phyloP scores from a whole-genome alignment of 2,888 invertebrate species.

The Caenorhabditis japonica region DNA sequence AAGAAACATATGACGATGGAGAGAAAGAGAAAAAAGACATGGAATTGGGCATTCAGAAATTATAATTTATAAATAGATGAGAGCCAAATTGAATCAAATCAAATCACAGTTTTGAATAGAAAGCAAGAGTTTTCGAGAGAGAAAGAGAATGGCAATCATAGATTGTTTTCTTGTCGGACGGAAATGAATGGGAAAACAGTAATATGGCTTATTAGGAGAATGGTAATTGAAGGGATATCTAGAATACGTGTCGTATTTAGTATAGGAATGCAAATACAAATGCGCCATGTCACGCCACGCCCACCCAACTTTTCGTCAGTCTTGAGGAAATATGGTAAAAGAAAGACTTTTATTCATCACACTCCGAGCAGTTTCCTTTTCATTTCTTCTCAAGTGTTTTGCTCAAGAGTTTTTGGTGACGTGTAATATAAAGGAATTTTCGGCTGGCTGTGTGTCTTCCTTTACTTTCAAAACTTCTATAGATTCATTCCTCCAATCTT shows the following conservation, averaged over 20 bases:
- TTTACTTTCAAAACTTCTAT: too few relatives aligned
- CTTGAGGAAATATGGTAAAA: too few relatives aligned
- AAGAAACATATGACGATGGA: slow-evolving; percentile 1
- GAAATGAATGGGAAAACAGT: too few relatives aligned
- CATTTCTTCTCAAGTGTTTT: slow-evolving; percentile 35
- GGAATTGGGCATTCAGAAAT: slow-evolving; percentile 9
- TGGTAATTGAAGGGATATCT: too few relatives aligned
- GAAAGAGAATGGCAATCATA: background rate
- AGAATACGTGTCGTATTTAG: background rate
- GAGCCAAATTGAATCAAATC: slow-evolving; percentile 9
- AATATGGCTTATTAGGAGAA: too few relatives aligned
- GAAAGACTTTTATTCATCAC: too few relatives aligned
- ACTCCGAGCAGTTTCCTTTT: too few relatives aligned
- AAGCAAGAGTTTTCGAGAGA: slow-evolving; percentile 6
- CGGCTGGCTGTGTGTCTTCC: background rate
- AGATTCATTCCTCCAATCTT: too few relatives aligned
- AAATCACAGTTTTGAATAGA: slow-evolving; percentile 6
- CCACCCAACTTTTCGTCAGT: too few relatives aligned
- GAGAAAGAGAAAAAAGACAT: slow-evolving; percentile 1
- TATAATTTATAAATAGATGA: slow-evolving; percentile 12
- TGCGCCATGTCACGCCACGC: too few relatives aligned
- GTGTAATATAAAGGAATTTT: slow-evolving; percentile 23
- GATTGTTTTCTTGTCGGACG: background rate
- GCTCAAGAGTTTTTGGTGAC: slow-evolving; percentile 27
- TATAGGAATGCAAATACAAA: too few relatives aligned